phyloP scores from a whole-genome alignment of 1,140 invertebrate species.

The Rhyzopertha dominica region DNA sequence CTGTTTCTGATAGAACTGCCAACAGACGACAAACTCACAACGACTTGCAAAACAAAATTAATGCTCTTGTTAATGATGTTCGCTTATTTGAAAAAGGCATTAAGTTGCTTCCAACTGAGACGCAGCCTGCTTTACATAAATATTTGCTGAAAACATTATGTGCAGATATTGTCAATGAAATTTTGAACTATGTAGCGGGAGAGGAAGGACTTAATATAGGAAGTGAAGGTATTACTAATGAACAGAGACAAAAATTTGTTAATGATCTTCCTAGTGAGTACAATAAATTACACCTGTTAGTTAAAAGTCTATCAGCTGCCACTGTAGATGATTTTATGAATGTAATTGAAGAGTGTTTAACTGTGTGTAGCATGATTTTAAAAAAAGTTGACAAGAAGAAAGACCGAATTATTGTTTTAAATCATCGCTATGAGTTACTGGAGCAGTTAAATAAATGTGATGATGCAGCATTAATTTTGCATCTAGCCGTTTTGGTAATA shows the following conservation, averaged over 20 bases:
- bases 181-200: conserved; percentile 65
- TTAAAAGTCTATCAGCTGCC: conserved; percentile 57
- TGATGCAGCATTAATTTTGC: conserved; percentile 80
- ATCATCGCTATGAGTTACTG: conserved; percentile 74
- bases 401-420: conserved; percentile 68
- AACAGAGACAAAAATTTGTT: conserved; percentile 63
- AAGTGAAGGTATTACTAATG: conserved; percentile 54
- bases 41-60: conserved; percentile 77
- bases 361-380: conserved; percentile 73
- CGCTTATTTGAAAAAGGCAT: conserved; percentile 82
- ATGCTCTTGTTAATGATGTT: conserved; percentile 68
- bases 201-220: conserved; percentile 58
- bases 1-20: conserved; percentile 60
- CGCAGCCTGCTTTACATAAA: conserved; percentile 65
- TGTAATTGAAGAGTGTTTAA: conserved; percentile 64
- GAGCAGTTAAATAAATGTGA: conserved; percentile 66
- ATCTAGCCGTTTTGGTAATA: conserved; percentile 72
- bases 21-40: conserved; percentile 69
- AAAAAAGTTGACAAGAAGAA: conserved; percentile 87
- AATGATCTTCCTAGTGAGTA: conserved; percentile 62
- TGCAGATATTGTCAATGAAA: conserved; percentile 75
- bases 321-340: conserved; percentile 74
- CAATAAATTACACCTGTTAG: conserved; percentile 55
- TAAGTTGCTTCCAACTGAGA: conserved; percentile 54
- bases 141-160: conserved; percentile 81